These are phyloP conservation scores for Ephydatia muelleri DNA, from an alignment of 37 sponge, comb jelly and placozoan genomes.

Conservation along the genomic window DNA sequence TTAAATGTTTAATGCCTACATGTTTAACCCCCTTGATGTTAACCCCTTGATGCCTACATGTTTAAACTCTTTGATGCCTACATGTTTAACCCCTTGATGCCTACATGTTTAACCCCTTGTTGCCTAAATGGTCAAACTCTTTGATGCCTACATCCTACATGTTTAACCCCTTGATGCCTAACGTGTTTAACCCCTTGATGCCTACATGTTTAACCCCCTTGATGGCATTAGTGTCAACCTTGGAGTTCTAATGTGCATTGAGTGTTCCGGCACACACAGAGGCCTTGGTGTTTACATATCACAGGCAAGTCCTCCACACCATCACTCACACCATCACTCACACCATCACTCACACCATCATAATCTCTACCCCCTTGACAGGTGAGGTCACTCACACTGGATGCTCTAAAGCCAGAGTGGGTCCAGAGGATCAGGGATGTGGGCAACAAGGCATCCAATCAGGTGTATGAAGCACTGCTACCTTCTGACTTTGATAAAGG, in stretches of 20 bases:
- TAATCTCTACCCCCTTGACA: conserved; percentile 15
- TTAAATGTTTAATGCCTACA: too few relatives aligned
- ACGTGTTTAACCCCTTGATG: not conserved
- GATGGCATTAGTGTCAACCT: conserved; percentile 88
- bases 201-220: too few relatives aligned
- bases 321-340: not conserved
- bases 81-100: not conserved
- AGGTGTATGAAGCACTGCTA: conserved; percentile 57
- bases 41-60: too few relatives aligned
- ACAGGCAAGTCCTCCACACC: conserved; percentile 44
- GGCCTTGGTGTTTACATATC: conserved; percentile 87
- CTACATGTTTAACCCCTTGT: too few relatives aligned
- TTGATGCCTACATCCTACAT: too few relatives aligned
- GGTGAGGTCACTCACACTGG: conserved; percentile 88
- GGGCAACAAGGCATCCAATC: conserved; percentile 67
- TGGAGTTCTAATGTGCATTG: conserved; percentile 90
- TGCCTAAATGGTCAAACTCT: too few relatives aligned
- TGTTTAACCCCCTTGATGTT: too few relatives aligned
- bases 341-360: not conserved
- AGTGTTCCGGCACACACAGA: conserved; percentile 91
- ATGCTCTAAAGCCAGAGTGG: conserved; percentile 64
- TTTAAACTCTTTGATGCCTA: too few relatives aligned
- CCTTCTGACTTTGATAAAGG: conserved; percentile 76
- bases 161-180: too few relatives aligned
- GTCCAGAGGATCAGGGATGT: conserved; percentile 42